phyloP scores from a whole-genome alignment of 2,888 invertebrate species.

The Timema cristinae region DNA sequence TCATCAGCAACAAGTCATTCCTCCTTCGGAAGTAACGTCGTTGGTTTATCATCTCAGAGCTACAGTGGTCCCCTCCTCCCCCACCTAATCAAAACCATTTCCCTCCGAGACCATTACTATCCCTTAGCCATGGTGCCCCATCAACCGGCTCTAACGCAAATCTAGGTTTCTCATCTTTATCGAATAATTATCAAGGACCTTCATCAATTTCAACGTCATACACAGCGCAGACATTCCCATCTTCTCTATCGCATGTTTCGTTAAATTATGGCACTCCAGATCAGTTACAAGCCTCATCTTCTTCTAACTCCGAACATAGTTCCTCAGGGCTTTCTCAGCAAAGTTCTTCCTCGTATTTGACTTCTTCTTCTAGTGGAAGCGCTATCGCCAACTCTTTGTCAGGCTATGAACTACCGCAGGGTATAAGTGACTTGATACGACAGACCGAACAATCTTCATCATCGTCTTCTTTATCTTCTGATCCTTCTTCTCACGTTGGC shows the following conservation, averaged over 20 bases:
- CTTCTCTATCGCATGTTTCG: constrained; percentile 8
- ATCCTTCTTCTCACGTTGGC: not conserved
- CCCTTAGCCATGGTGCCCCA: constrained; percentile 32
- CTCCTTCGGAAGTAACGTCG: no score
- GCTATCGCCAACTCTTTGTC: constrained; percentile 16
- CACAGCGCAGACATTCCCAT: constrained; percentile 30
- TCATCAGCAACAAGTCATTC: constrained; percentile 29
- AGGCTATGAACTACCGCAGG: constrained; percentile 13
- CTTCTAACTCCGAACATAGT: not conserved
- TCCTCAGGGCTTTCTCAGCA: not conserved
- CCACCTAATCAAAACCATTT: constrained; percentile 21
- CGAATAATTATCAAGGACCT: constrained; percentile 10
- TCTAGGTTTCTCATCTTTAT: not conserved
- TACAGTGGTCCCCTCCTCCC: constrained; percentile 19
- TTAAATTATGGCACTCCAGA: constrained; percentile 18
- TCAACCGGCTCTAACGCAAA: not conserved
- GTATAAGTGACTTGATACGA: constrained; percentile 10
- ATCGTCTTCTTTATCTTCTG: constrained; percentile 1
- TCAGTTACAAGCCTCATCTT: constrained; percentile 1
- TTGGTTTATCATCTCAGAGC: constrained; percentile 1
- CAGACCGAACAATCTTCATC: constrained; percentile 7
- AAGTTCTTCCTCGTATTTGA: not conserved
- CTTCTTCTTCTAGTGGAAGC: not conserved
- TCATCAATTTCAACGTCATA: constrained; percentile 32
- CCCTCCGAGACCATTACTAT: constrained; percentile 28